phyloP scores from a whole-genome alignment of 2,113 vertebrate genomes.

The Petaurus breviceps region DNA sequence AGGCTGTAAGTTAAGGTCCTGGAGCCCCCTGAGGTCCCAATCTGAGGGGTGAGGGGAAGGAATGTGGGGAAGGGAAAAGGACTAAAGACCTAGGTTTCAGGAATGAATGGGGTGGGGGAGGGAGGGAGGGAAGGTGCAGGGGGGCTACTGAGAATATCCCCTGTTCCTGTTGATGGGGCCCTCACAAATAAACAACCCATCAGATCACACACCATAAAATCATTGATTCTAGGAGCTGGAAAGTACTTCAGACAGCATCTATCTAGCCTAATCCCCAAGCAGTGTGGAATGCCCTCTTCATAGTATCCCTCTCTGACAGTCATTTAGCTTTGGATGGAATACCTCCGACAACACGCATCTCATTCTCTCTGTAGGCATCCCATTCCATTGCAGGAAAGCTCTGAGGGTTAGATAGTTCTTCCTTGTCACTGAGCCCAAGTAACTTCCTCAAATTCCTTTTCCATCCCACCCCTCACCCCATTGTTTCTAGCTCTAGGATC shows the following conservation, averaged over 20 bases:
- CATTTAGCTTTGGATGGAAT: background rate
- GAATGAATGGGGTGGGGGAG: background rate
- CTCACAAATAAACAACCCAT: background rate
- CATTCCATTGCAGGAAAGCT: background rate
- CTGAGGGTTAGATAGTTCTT: background rate
- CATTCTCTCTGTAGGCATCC: background rate
- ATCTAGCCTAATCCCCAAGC: background rate
- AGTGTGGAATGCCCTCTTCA: background rate
- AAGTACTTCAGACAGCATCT: background rate
- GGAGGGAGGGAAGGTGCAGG: background rate
- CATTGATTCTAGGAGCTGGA: background rate
- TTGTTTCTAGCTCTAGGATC: background rate
- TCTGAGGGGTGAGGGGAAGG: background rate
- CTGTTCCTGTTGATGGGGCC: background rate
- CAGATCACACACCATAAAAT: background rate
- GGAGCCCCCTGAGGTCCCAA: background rate
- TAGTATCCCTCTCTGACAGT: background rate
- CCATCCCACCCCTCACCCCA: background rate
- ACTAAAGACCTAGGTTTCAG: background rate
- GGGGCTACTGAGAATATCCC: background rate
- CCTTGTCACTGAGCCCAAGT: background rate
- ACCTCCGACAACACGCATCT: background rate
- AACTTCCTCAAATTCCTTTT: background rate
- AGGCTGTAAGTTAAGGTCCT: background rate
- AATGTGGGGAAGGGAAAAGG: background rate